A percentile compares a stretch with the other conserved stretches of the same genome.
Evolutionary conservation across 1,140 invertebrate genomes (phyloP).

Genomic region (Micrasema minimum): DNA sequence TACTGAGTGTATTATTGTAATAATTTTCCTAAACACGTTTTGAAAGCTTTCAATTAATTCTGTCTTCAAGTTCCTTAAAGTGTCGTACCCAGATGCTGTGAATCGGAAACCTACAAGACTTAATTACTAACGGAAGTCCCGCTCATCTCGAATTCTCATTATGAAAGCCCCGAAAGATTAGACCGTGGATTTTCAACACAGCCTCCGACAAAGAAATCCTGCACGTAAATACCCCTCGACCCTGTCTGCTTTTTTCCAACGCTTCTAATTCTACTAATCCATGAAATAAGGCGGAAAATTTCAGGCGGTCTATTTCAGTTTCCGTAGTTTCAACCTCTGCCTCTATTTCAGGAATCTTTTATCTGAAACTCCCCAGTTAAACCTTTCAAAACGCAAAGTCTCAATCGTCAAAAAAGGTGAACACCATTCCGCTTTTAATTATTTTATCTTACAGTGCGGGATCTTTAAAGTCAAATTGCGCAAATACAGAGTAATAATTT

Average conservation of each 20-base stretch:
- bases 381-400: too few relatives aligned
- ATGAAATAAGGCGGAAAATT: constrained; percentile 29
- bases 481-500: neutral
- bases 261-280: constrained; percentile 33
- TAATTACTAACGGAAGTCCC: constrained; percentile 27
- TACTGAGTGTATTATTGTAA: neutral
- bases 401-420: too few relatives aligned
- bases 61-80: neutral
- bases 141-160: constrained; percentile 22
- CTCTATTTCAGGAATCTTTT: too few relatives aligned
- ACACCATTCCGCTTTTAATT: too few relatives aligned
- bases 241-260: constrained; percentile 18
- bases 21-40: neutral
- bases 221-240: constrained; percentile 23
- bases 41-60: constrained; percentile 5
- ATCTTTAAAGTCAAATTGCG: neutral
- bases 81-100: constrained; percentile 16
- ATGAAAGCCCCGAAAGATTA: constrained; percentile 31
- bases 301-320: neutral
- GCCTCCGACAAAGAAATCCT: constrained; percentile 22
- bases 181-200: constrained; percentile 4
- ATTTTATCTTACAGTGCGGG: too few relatives aligned
- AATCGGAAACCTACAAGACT: neutral
- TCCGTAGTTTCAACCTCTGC: neutral
- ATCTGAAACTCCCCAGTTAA: too few relatives aligned